Evolutionary conservation across 1,140 invertebrate genomes (phyloP).

Genomic region (Aplysia californica): DNA sequence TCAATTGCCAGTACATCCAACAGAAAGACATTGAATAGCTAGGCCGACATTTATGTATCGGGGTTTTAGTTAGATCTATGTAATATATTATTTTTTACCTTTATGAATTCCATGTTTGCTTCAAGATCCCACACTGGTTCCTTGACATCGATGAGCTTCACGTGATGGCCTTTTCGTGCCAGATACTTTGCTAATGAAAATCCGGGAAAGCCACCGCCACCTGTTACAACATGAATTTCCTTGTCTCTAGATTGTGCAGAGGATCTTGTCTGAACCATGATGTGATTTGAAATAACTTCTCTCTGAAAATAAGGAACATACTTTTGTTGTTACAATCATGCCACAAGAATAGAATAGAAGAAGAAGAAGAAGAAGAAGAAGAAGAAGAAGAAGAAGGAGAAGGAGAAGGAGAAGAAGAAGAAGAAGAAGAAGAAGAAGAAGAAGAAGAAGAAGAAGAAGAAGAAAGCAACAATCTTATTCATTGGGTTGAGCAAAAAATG

Average conservation of each 20-base stretch:
- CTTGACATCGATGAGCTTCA: constrained; percentile 62
- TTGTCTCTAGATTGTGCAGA: neutral
- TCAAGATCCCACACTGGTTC: constrained; percentile 51
- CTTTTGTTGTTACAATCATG: neutral
- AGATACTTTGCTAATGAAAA: constrained; percentile 60
- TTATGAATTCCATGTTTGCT: constrained; percentile 51
- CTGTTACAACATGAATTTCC: constrained; percentile 61
- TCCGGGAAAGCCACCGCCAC: constrained; percentile 68
- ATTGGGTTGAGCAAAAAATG: too few species aligned
- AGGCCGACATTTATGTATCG: too few species aligned
- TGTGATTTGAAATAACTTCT: neutral
- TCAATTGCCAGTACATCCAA: too few species aligned
- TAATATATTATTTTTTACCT: too few species aligned
- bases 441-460: neutral
- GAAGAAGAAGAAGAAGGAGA: neutral
- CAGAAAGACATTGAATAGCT: too few species aligned
- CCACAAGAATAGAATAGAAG: neutral
- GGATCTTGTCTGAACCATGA: neutral
- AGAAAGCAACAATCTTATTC: too few species aligned
- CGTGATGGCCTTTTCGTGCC: constrained; percentile 50
- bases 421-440: neutral
- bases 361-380: neutral
- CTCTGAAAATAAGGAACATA: neutral
- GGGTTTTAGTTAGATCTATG: too few species aligned
- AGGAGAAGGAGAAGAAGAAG: neutral